Evolutionary conservation across 2,113 vertebrate species (phyloP), one percentile per base, ranked within the genome.

Genomic region (Tyto alba): DNA sequence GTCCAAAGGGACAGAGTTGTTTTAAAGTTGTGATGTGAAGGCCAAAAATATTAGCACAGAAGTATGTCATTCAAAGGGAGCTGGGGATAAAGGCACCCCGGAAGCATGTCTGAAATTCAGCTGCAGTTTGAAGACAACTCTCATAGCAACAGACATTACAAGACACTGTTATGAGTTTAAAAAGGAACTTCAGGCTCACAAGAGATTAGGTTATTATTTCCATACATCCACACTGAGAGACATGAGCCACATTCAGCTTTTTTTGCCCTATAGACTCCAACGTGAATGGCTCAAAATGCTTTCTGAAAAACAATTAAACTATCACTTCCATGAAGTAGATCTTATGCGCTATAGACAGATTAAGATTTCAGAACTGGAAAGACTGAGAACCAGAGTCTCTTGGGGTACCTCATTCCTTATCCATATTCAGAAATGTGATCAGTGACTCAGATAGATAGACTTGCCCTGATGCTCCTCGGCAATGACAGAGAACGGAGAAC

Each of bases 371-470:
- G n/a, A 66, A 48, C 20, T 27, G 29, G n/a, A 62, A 80, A 19
- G 19, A 38, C 10, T 38, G 50, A 62, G n/a, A 59, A 47, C 13
- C 32, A 47, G 50, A 67, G 17, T 34, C 2, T 18, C 64, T 45
- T 78, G 29, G 16, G 29, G 25, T 80, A 63, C 10, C 21, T 68
- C 20, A 13, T n/a, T 82, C 36, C 7, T 52, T 45, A 60, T 36
- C 34, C 40, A 22, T 19, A 20, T 64, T 75, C n/a, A 77, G 64
- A 73, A 88, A 63, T 55, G 3, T 13, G 7, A 21, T 59, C 53
- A 3, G 2, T 3, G 0, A 21, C 53, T 72, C 48, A 57, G n/a
- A 19, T 0, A 67, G 19, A 23, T 0, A 32, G 74, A 21, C 17
- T 50, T 67, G 13, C 23, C n/a, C 32, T 40, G 16, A 25, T 55